Conservation (phyloP, 1,140 invertebrate species). For the Drosophila lacertosa region DNA sequence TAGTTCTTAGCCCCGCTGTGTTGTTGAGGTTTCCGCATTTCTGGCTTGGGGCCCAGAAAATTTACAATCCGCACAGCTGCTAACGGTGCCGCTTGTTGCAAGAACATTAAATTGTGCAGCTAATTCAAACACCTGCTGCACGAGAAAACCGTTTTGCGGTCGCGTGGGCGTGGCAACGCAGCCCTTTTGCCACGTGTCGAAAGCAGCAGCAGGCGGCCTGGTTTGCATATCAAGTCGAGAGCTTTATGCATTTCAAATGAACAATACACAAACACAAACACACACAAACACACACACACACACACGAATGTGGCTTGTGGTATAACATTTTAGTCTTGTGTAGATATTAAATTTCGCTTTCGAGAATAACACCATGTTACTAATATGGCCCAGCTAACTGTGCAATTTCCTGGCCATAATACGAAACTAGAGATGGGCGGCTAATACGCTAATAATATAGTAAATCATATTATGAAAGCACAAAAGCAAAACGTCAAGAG, state of each 20-base stretch:
- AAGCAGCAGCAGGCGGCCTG: conserved; percentile 16
- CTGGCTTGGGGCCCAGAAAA: conserved; percentile 35
- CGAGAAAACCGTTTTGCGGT: conserved; percentile 14
- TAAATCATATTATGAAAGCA: conserved; percentile 39
- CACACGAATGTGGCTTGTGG: conserved; percentile 11
- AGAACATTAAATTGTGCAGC: conserved; percentile 28
- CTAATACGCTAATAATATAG: conserved; percentile 47
- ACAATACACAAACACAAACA: background rate
- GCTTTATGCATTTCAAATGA: conserved; percentile 42
- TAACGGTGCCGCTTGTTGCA: background rate
- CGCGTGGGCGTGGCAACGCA: conserved; percentile 11
- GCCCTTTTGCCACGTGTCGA: conserved; percentile 11
- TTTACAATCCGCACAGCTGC: conserved; percentile 9
- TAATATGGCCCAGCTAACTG: conserved; percentile 31
- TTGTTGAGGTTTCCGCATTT: background rate
- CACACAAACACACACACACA: background rate
- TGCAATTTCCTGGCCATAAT: conserved; percentile 33
- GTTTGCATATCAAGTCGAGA: conserved; percentile 28
- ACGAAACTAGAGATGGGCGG: conserved; percentile 1
- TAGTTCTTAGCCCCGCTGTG: background rate
- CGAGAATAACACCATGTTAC: conserved; percentile 20
- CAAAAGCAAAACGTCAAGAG: conserved; percentile 25
- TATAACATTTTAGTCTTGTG: conserved; percentile 44
- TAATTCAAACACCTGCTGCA: conserved; percentile 51
- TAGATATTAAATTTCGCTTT: conserved; percentile 46